phyloP scores from a whole-genome alignment of 2,797 vertebrate species.

The Danio jaintianensis region DNA sequence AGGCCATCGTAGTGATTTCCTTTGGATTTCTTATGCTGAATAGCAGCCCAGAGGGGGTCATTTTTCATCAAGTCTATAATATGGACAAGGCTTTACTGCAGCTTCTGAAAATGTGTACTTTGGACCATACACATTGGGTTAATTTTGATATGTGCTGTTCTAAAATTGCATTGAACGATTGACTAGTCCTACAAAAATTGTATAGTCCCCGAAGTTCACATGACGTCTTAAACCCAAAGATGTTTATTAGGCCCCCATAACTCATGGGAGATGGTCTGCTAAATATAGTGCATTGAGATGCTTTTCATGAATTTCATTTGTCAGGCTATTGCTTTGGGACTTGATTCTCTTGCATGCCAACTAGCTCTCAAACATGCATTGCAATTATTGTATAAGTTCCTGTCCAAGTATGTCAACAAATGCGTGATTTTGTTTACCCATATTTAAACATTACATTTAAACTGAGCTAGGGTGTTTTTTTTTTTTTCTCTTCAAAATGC shows the following conservation, averaged over 20 bases:
- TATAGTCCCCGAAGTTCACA: constrained; percentile 10
- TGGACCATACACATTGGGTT: not conserved
- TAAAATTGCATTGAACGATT: constrained; percentile 2
- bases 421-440: constrained; percentile 23
- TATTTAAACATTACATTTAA: constrained; percentile 45
- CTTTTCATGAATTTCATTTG: constrained; percentile 52
- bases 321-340: constrained; percentile 27
- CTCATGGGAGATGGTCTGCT: not conserved
- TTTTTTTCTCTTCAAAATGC: constrained; percentile 1
- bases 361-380: constrained; percentile 37
- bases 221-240: constrained; percentile 10
- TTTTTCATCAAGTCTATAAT: constrained; percentile 33
- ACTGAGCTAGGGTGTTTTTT: not conserved
- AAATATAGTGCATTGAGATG: constrained; percentile 40
- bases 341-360: constrained; percentile 28
- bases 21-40: constrained; percentile 18
- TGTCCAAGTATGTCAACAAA: constrained; percentile 43
- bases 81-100: constrained; percentile 1
- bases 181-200: constrained; percentile 7
- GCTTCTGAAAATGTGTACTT: constrained; percentile 17
- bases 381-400: constrained; percentile 40
- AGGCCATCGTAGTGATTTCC: constrained; percentile 24
- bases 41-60: constrained; percentile 10
- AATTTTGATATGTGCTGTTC: not conserved
- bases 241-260: not conserved